These are phyloP conservation scores for Sitta carolinensis DNA, from an alignment of 2,797 vertebrate species.

Conservation along the genomic window DNA sequence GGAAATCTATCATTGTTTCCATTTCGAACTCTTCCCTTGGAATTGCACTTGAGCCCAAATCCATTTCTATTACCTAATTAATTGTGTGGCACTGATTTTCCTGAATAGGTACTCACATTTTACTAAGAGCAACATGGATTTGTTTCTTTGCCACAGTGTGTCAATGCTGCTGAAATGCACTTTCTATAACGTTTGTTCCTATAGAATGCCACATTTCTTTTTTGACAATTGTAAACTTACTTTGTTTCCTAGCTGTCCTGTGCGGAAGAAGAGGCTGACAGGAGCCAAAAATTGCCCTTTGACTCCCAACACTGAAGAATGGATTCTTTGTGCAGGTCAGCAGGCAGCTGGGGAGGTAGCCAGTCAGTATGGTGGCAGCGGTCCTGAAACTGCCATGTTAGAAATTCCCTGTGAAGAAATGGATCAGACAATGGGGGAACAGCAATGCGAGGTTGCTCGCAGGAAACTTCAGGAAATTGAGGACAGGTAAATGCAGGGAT, in stretches of 20 bases:
- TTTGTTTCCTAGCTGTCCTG: conserved; percentile 71
- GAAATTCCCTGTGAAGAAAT: conserved; percentile 77
- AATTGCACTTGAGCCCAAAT: background rate
- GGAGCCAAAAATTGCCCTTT: conserved; percentile 66
- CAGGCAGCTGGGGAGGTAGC: conserved; percentile 61
- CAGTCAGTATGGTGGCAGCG: conserved; percentile 53
- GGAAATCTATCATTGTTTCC: background rate
- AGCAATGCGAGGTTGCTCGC: conserved; percentile 76
- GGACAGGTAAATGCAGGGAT: conserved; percentile 74
- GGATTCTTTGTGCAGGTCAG: conserved; percentile 74
- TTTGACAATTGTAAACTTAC: background rate
- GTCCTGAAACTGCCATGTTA: conserved; percentile 63
- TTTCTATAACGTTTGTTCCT: background rate
- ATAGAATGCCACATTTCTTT: background rate
- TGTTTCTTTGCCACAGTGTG: background rate
- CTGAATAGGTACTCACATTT: background rate
- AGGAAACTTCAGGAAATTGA: conserved; percentile 79
- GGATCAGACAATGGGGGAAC: conserved; percentile 77
- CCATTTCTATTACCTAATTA: background rate
- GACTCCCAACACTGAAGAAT: conserved; percentile 61
- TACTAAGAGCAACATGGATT: background rate
- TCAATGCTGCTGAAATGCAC: background rate
- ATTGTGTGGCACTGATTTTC: background rate
- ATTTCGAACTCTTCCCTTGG: background rate
- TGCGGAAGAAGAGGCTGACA: conserved; percentile 75